Percentiles rank a stretch among this genome's conserved stretches.
Evolutionary conservation across 1,140 invertebrate species (phyloP).

Genomic region (Aethina tumida): DNA sequence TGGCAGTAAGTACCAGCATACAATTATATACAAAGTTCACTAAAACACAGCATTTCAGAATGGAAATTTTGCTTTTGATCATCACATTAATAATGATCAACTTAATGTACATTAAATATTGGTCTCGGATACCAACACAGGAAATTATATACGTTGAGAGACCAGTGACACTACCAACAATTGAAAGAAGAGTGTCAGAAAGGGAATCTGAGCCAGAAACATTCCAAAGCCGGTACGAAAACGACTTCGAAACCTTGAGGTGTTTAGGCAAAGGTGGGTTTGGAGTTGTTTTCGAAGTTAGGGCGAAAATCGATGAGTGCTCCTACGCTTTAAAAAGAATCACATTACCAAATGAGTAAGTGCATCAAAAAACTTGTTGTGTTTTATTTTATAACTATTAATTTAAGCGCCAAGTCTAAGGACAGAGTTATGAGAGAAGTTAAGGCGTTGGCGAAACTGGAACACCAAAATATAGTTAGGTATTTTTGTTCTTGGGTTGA

Average conservation of each 20-base stretch:
- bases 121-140: too few relatives aligned
- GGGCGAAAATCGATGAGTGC: slow-evolving; percentile 90
- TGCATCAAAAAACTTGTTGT: slow-evolving; percentile 2
- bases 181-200: slow-evolving; percentile 11
- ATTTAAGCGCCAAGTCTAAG: slow-evolving; percentile 14
- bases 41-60: too few relatives aligned
- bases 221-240: slow-evolving; percentile 65
- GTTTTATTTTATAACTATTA: not conserved
- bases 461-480: slow-evolving; percentile 89
- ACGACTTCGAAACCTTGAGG: slow-evolving; percentile 76
- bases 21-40: too few relatives aligned
- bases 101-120: too few relatives aligned
- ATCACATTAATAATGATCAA: too few relatives aligned
- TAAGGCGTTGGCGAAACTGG: slow-evolving; percentile 83
- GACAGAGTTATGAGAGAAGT: slow-evolving; percentile 81
- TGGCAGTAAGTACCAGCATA: too few relatives aligned
- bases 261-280: slow-evolving; percentile 91
- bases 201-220: slow-evolving; percentile 2
- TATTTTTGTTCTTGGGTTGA: slow-evolving; percentile 94
- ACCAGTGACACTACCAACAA: slow-evolving; percentile 10
- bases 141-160: slow-evolving; percentile 15
- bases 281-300: slow-evolving; percentile 92
- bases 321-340: slow-evolving; percentile 95
- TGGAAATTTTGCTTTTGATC: too few relatives aligned
- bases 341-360: slow-evolving; percentile 69